These are phyloP conservation scores for Erinaceus europaeus DNA, from an alignment of 2,113 vertebrate species.

Conservation along the genomic window DNA sequence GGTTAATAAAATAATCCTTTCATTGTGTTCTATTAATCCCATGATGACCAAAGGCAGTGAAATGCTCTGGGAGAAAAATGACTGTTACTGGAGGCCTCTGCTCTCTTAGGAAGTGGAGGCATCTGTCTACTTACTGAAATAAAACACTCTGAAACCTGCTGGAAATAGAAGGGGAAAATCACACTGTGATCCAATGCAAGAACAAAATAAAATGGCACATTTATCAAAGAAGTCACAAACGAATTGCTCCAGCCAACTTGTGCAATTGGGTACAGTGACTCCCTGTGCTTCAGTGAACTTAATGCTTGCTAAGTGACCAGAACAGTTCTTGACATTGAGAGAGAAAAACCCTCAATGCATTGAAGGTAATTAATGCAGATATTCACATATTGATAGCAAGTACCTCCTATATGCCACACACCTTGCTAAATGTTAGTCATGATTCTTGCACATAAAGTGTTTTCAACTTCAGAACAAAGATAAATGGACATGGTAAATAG, in stretches of 20 bases:
- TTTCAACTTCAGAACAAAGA: not conserved
- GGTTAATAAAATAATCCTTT: not conserved
- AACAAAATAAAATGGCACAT: not conserved
- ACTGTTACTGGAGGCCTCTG: not conserved
- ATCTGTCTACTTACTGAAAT: not conserved
- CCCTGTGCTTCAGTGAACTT: not conserved
- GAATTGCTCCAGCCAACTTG: not conserved
- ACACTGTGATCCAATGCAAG: not conserved
- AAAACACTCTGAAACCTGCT: not conserved
- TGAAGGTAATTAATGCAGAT: not conserved
- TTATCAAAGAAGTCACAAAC: not conserved
- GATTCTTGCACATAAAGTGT: not conserved
- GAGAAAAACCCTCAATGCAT: not conserved
- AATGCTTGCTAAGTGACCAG: not conserved
- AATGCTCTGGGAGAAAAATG: constrained; percentile 4
- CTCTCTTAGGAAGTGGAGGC: not conserved
- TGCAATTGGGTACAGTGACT: not conserved
- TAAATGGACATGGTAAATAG: not conserved
- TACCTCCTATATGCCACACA: not conserved
- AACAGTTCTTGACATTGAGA: not conserved
- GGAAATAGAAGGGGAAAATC: not conserved
- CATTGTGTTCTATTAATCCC: constrained; percentile 19
- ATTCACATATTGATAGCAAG: not conserved
- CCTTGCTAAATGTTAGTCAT: not conserved
- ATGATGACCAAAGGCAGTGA: not conserved